Base-by-base conservation (phyloP, 1,140 invertebrate species). In the Dendroctonus ponderosae region DNA sequence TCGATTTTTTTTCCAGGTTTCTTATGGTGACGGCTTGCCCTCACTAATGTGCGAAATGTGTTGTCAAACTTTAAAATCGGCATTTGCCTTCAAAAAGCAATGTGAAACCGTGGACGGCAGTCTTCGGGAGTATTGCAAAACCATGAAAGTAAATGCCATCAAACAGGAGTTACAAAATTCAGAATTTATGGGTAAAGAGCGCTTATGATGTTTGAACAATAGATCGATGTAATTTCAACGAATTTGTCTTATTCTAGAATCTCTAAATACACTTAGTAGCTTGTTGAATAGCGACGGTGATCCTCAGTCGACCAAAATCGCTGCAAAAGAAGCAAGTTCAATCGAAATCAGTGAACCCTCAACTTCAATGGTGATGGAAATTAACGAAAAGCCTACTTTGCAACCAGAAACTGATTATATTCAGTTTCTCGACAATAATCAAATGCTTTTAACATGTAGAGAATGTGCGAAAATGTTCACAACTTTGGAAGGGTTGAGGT, bases 401-500 rank as follows among this genome's bases (percentile, higher is more conserved):
- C 62, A 69, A 38, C 66, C 60, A 38, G 68, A 70, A 62, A 67
- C 69, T 12, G 76, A 77, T 61, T 77, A 70, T 51, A 75, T 77
- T 44, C 70, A 74, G 61, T 71, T 77, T 56, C 53, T 77, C 39
- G 75, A 77, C 12, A 75, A 75, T 62, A 75, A 74, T 51, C 74
- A 76, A 60, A 70, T 76, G 59, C 60, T 77, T 7, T 56, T 76
- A 14, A 77, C 74, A 5, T 78, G 77, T 52, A 60, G 72, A 14
- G 72, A 74, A 67, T 78, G 77, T 67, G 62, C 61, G 5, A 78
- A 78, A 70, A 70, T 72, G 42, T 78, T 78, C 62, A 75, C 75
- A 7, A 75, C 76, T 42, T 64, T 77, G n/a, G 76, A 78, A 59
- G 74, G 72, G 41, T 58, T 69, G 44, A 68, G 62, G 65, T 67